Evolutionary conservation across 2,797 vertebrate genomes (phyloP), one percentile per base, ranked within the genome.

Genomic region (Siniperca obscura): DNA sequence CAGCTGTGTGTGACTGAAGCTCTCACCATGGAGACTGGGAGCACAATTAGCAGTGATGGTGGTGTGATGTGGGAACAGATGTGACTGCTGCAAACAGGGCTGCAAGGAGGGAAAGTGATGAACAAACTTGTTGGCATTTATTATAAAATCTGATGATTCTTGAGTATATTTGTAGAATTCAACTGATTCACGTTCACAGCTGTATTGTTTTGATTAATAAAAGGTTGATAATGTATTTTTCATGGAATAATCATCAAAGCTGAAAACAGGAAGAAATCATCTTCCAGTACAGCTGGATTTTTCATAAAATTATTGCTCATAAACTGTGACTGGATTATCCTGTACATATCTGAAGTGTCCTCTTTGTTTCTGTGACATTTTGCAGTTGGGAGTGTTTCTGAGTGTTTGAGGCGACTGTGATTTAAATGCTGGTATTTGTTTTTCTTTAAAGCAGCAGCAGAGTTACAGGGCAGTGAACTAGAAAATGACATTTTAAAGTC

Each of bases 401-500:
- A 66, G 77, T 62, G 78, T 71, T 25, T 57, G 14, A 69, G 84
- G 86, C 17, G 9, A 52, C 84, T 77, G 78, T 80, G 90, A 95
- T 95, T 94, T 94, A 95, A 96, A 95, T 90, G 91, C 52, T 38
- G 88, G 5, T 87, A 72, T 94, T 96, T 94, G 91, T 94, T 96
- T 95, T 93, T 92, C 79, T 94, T 91, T 70, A 93, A 90, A 90
- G 89, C 89, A 90, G 83, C 86, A 50, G 64, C 91, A 88, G 89
- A 94, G 95, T 96, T 95, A 94, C 95, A 89, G 95, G 90, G 95
- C 94, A 92, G 90, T 94, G 96, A 96, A 95, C 95, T 94, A 94
- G 95, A 96, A 97, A 97, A 97, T 96, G 94, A 94, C 94, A 94
- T 96, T 96, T 96, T 89, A 94, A 93, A 95, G 90, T 91, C 86